phyloP scores from a whole-genome alignment of 2,888 invertebrate genomes.

The Hybos culiciformis region DNA sequence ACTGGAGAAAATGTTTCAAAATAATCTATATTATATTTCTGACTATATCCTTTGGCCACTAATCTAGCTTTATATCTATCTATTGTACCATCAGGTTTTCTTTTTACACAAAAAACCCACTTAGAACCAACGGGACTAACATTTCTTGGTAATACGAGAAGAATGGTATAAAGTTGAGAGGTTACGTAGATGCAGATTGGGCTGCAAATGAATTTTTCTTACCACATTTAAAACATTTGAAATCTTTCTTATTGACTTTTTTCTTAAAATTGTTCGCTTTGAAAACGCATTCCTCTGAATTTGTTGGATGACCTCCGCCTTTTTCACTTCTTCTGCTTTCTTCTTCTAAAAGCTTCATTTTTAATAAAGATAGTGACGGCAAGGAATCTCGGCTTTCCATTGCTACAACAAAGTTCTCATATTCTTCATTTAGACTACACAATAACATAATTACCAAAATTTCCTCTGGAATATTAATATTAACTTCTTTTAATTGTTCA shows the following conservation, averaged over 20 bases:
- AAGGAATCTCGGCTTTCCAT: background rate
- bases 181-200: too few relatives aligned
- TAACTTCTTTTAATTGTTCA: background rate
- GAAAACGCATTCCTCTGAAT: too few relatives aligned
- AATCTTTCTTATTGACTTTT: background rate
- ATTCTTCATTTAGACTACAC: background rate
- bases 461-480: background rate
- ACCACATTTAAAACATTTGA: background rate
- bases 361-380: background rate
- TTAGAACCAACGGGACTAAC: constrained; percentile 5
- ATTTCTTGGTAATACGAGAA: too few relatives aligned
- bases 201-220: too few relatives aligned
- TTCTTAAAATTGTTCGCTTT: too few relatives aligned
- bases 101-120: constrained; percentile 11
- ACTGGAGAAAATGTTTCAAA: constrained; percentile 11
- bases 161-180: too few relatives aligned
- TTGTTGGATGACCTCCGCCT: background rate
- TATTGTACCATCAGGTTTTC: constrained; percentile 5
- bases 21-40: constrained; percentile 8
- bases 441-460: background rate
- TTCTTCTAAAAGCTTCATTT: background rate
- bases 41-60: constrained; percentile 12
- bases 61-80: constrained; percentile 8
- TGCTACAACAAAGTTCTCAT: background rate
- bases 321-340: background rate